Base-by-base conservation (phyloP, 2,113 vertebrate genomes). In the Paradoxurus hermaphroditus region DNA sequence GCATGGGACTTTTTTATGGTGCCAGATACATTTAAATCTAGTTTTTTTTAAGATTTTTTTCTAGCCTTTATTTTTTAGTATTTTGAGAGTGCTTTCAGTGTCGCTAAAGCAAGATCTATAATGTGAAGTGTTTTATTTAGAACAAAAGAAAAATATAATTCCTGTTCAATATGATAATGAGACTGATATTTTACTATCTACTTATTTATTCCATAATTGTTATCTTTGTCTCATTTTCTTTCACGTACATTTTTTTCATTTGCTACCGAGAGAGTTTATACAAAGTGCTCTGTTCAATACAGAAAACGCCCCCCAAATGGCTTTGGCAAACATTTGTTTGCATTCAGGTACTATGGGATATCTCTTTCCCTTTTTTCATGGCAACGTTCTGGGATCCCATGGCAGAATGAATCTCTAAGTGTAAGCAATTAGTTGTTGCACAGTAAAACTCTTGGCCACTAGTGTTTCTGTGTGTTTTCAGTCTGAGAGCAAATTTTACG, bases 1-100 rank as follows among this genome's bases (percentile, higher is more conserved):
- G 27, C 13, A 85, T 29, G 0, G 7, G 34, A 14, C 77, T 88
- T 16, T 73, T 96, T 93, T 87, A 96, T 87, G 31, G 23, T 29
- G 44, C 44, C 46, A 85, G 36, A 49, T 62, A 75, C 79, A 92
- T 90, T 96, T 81, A 95, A 90, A 94, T 90, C 31, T 63, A 79
- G 9, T 62, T 83, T 88, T 15, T 63, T 53, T 79, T 65, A 62
- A 81, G 2, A 21, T n/a, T 36, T 92, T 95, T 83, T 92, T 75
- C 44, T 79, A 34, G 1, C 36, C 23, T 86, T 95, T 68, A 44
- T 82, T 31, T 86, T 97, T 23, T 23, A 25, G 7, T 23, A 59
- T 59, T 23, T 73, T 89, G 41, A 88, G 96, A 86, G 41, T 46
- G 36, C 29, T 67, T n/a, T 56, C 7, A 56, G 13, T 93, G 6